Percentiles rank a stretch among this genome's conserved stretches.
Conservation (phyloP, 2,888 invertebrate genomes). For the Apotomis turbidana region DNA sequence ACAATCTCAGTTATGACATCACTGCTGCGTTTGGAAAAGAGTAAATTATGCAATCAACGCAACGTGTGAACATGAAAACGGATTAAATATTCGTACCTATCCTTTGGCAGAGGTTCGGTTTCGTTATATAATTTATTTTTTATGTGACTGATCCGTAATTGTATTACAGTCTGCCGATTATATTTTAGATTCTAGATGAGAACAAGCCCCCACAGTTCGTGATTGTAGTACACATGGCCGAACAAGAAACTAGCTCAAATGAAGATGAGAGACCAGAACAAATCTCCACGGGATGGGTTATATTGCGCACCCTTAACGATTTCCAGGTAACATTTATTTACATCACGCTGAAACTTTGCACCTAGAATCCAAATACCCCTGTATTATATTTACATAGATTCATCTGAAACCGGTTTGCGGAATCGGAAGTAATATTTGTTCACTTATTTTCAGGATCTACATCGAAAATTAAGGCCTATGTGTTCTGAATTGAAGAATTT, state of each 20-base stretch:
- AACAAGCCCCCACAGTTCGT: conserved; percentile 89
- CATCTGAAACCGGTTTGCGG: no score
- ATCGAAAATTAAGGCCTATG: conserved; percentile 92
- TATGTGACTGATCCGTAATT: background rate
- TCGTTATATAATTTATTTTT: no score
- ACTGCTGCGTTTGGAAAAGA: no score
- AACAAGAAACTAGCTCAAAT: conserved; percentile 79
- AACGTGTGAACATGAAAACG: no score
- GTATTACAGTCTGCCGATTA: background rate
- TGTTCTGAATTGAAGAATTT: conserved; percentile 91
- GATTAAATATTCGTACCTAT: no score
- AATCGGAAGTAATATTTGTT: conserved; percentile 1
- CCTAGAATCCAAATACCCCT: no score
- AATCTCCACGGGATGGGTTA: conserved; percentile 80
- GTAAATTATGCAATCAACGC: no score
- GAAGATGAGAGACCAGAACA: conserved; percentile 77
- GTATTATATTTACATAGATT: no score
- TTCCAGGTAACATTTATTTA: conserved; percentile 77
- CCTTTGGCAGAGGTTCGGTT: no score
- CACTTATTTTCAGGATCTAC: conserved; percentile 86
- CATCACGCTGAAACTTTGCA: no score
- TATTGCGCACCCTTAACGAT: conserved; percentile 83
- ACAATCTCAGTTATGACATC: no score
- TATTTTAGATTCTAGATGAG: conserved; percentile 83
- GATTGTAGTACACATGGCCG: conserved; percentile 90